Base-by-base conservation (phyloP, 2,888 invertebrate species). In the Pemphredon lugubris region DNA sequence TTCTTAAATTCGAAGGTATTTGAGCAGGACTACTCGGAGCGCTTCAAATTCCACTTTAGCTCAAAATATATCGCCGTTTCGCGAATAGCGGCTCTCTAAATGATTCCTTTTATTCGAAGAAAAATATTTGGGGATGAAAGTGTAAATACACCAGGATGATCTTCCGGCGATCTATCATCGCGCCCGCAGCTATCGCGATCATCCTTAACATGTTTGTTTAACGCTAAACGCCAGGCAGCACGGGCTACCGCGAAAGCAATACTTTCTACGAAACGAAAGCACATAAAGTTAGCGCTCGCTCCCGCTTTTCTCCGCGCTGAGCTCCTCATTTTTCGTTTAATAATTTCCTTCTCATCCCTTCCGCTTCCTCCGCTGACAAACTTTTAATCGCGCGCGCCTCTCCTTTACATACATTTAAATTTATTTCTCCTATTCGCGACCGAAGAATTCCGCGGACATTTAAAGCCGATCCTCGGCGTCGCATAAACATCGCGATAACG, bases 191-290 rank as follows among this genome's bases (percentile, higher is more conserved):
- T 51, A 77, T 72, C 60, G 47, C 50, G 9, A 5, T 42, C 23
- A 61, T 63, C 37, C 60, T 51, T 58, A 54, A 68, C 67, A 60
- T 74, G 79, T 79, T 79, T 76, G 74, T 61, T 53, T 66, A 69
- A 67, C 67, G 45, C 47, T 57, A 67, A 77, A 77, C 72, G 69
- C 65, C 70, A 67, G 53, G 60, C 18, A 5, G 18, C 65, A 71
- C 58, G 54, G 51, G 48, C 42, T 16, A 39, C 42, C 53, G 58
- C 45, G 67, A 78, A 75, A 78, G 63, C 75, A 77, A 69, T 66
- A 58, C 65, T 71, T 78, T 76, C 73, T 55, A 20, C 47, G 58
- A 58, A 71, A 63, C 67, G 70, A 76, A 78, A 76, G 67, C 68
- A 64, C 61, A 58, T 72, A 72, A 61, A 72, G 37, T 16, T 57